A percentile compares a stretch with the other conserved stretches of the same genome.
phyloP scores from a whole-genome alignment of 2,113 vertebrate genomes.

The Salvator merianae region DNA sequence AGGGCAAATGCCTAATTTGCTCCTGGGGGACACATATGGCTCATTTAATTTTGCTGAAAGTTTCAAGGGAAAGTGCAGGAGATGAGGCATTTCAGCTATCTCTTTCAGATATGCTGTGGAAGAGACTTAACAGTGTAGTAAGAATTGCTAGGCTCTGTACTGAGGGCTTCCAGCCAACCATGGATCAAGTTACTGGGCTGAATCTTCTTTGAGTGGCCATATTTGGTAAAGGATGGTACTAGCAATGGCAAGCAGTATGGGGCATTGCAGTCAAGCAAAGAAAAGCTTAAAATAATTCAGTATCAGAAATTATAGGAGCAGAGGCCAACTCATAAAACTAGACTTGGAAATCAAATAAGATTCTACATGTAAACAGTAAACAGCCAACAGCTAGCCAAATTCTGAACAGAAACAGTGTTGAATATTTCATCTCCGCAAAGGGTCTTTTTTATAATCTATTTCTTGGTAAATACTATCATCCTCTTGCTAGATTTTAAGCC shows the following conservation, averaged over 20 bases:
- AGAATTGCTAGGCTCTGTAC: constrained; percentile 36
- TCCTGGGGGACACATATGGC: constrained; percentile 36
- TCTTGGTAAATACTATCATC: neutral
- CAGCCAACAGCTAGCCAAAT: constrained; percentile 39
- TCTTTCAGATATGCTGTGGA: constrained; percentile 34
- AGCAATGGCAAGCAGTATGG: constrained; percentile 57
- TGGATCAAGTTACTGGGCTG: constrained; percentile 65
- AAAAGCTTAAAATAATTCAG: constrained; percentile 60
- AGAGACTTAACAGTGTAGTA: constrained; percentile 46
- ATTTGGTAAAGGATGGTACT: constrained; percentile 68
- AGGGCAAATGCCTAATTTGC: constrained; percentile 8
- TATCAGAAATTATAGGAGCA: constrained; percentile 40
- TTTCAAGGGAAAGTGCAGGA: neutral
- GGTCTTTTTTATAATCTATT: neutral
- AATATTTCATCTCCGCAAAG: constrained; percentile 18
- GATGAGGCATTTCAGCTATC: neutral
- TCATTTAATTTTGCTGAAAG: neutral
- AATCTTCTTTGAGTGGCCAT: constrained; percentile 65
- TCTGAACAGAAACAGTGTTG: constrained; percentile 47
- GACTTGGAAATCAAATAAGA: constrained; percentile 39
- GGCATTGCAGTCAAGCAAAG: constrained; percentile 48
- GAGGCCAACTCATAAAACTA: constrained; percentile 44
- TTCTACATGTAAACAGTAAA: constrained; percentile 10
- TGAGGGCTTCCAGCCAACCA: constrained; percentile 55
- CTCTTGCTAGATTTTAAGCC: neutral